Base-by-base conservation (phyloP, 2,888 invertebrate species). In the Cataglyphis cursor region DNA sequence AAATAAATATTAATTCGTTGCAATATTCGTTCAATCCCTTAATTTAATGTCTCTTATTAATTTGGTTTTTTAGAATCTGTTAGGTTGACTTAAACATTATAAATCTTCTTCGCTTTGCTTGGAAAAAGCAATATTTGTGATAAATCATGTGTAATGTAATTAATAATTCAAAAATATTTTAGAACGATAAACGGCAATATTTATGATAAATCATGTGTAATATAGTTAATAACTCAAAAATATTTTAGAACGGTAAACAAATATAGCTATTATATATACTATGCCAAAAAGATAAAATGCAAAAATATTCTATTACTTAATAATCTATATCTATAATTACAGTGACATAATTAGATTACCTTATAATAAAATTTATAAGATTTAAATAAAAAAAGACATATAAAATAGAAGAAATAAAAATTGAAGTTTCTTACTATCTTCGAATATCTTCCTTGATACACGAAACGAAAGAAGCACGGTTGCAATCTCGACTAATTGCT, bases 351-450 rank as follows among this genome's bases (percentile, higher is more conserved):
- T 41, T 21, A 72, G 2, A 8, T 70, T 24, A 38, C 18, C 18
- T 18, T n/a, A 12, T 59, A 73, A 57, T 15, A 31, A 15, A 35
- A 72, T 3, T 35, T 73, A 41, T 15, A 61, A 41, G 1, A 48
- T 15, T 48, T 10, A 48, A 9, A 28, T 15, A 15, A 31, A 21
- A 74, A 21, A 31, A 28, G 21, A 51, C 31, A 44, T 15, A n/a
- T 21, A 6, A 12, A 12, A 4, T 12, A 0, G 15, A n/a, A 24
- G n/a, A 24, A 0, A 12, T 35, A 35, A 8, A 6, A 41, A 15
- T 76, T 57, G 4, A 57, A 78, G 31, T 15, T 78, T 15, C 70
- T 41, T 6, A 51, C n/a, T n/a, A 51, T 28, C 21, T 21, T 24
- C 21, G 6, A 70, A 70, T 28, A 57, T 6, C n/a, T n/a, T 65